Evolutionary conservation across 2,888 invertebrate species (phyloP).

Genomic region (Drosophila prolongata): DNA sequence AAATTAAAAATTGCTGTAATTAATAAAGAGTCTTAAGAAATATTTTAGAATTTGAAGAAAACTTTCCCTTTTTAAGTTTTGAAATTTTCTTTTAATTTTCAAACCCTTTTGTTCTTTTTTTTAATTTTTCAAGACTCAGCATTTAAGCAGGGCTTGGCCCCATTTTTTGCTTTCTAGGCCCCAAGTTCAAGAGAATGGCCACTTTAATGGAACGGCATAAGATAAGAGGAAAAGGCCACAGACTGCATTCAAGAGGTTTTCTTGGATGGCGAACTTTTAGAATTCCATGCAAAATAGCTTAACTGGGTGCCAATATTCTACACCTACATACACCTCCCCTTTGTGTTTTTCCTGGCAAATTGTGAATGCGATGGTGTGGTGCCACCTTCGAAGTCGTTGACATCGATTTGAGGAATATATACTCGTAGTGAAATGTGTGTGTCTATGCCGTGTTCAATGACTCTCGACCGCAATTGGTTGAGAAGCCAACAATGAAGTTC

Average conservation of each 20-base stretch:
- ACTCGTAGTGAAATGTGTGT: slow-evolving; percentile 5
- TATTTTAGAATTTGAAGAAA: too few relatives aligned
- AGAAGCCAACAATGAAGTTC: slow-evolving; percentile 39
- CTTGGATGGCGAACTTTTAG: slow-evolving; percentile 11
- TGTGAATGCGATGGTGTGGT: slow-evolving; percentile 14
- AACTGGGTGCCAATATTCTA: slow-evolving; percentile 1
- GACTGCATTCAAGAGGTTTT: slow-evolving; percentile 9
- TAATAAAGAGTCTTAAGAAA: too few relatives aligned
- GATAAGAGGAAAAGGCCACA: slow-evolving; percentile 12
- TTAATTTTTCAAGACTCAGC: not conserved
- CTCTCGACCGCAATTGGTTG: slow-evolving; percentile 68
- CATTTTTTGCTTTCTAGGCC: not conserved
- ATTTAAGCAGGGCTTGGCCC: not conserved
- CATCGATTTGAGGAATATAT: slow-evolving; percentile 22
- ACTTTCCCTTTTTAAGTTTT: too few relatives aligned
- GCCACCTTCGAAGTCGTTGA: slow-evolving; percentile 27
- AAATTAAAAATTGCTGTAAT: too few relatives aligned
- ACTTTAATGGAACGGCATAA: not conserved
- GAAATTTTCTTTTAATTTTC: too few relatives aligned
- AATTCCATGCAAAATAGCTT: slow-evolving; percentile 27
- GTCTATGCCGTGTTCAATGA: slow-evolving; percentile 57
- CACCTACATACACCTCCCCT: not conserved
- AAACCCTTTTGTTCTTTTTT: too few relatives aligned
- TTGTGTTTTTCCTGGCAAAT: slow-evolving; percentile 8
- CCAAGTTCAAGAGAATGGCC: not conserved